Evolutionary conservation across 2,888 invertebrate genomes (phyloP).

Genomic region (Auanema freiburgensis): DNA sequence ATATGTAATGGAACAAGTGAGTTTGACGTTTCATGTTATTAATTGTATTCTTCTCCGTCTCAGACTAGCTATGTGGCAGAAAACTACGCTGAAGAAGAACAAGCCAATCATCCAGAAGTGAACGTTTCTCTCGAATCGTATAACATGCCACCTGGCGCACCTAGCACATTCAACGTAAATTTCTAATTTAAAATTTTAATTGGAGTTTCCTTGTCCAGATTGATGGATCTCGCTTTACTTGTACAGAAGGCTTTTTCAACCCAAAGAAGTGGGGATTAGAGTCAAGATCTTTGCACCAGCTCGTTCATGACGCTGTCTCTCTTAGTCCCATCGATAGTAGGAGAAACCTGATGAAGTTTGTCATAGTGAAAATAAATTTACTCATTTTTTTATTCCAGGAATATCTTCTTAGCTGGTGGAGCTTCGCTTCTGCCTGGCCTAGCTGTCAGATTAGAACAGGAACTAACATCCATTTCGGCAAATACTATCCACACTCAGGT

Average conservation of each 20-base stretch:
- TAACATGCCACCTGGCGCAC: constrained; percentile 29
- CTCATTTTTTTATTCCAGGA: constrained; percentile 61
- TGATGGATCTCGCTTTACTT: constrained; percentile 67
- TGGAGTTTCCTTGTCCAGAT: constrained; percentile 58
- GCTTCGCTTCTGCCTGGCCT: constrained; percentile 71
- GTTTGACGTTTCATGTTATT: background rate
- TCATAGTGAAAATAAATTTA: background rate
- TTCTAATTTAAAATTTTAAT: background rate
- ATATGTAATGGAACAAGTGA: constrained; percentile 68
- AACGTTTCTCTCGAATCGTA: constrained; percentile 35
- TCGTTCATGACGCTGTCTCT: constrained; percentile 70
- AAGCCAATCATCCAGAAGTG: constrained; percentile 25
- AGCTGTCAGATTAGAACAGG: constrained; percentile 69
- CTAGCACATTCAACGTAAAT: constrained; percentile 32
- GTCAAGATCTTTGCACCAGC: constrained; percentile 69
- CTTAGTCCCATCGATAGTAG: constrained; percentile 71
- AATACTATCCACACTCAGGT: constrained; percentile 68
- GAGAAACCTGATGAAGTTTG: constrained; percentile 43
- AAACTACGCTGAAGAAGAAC: constrained; percentile 66
- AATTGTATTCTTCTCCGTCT: constrained; percentile 6
- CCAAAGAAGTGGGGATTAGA: constrained; percentile 71
- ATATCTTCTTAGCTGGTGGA: constrained; percentile 71
- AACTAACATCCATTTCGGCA: constrained; percentile 70
- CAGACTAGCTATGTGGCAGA: constrained; percentile 67
- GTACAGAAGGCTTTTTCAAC: constrained; percentile 70